These are phyloP conservation scores for Dreissena polymorpha DNA, from an alignment of 1,140 invertebrate species.

Conservation along the genomic window DNA sequence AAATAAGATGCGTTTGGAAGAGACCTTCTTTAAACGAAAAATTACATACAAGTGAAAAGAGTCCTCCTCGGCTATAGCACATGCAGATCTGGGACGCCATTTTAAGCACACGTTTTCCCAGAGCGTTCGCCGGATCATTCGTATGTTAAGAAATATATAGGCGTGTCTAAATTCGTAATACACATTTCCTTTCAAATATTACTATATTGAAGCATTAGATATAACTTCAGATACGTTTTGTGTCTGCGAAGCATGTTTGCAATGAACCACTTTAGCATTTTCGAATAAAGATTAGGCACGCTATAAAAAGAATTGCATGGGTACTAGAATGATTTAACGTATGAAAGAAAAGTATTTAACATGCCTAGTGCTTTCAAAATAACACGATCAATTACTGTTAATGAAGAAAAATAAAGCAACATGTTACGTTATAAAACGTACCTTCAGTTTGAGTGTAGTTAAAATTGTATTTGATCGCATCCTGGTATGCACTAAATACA, in stretches of 20 bases:
- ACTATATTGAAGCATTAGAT: too few species aligned
- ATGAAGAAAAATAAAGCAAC: neutral
- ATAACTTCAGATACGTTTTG: too few species aligned
- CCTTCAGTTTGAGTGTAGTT: slow-evolving; percentile 54
- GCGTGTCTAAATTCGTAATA: too few species aligned
- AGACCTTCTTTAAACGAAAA: too few species aligned
- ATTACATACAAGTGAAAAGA: too few species aligned
- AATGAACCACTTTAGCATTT: neutral
- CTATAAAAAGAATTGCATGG: neutral
- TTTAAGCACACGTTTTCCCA: too few species aligned
- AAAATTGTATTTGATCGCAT: slow-evolving; percentile 50
- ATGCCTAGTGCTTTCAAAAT: neutral
- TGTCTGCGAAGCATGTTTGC: neutral
- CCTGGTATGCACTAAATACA: slow-evolving; percentile 50
- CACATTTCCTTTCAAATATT: too few species aligned
- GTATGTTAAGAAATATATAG: too few species aligned
- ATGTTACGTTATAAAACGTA: neutral
- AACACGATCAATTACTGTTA: neutral
- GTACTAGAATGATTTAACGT: neutral
- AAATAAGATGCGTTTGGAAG: too few species aligned
- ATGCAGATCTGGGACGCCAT: too few species aligned
- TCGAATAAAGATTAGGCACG: neutral
- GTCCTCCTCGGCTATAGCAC: too few species aligned
- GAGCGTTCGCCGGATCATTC: too few species aligned
- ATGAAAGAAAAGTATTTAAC: neutral